Percentiles rank a stretch among this genome's conserved stretches.
These are phyloP conservation scores for Lordiphosa clarofinis DNA, from an alignment of 1,140 invertebrate genomes.

Conservation along the genomic window DNA sequence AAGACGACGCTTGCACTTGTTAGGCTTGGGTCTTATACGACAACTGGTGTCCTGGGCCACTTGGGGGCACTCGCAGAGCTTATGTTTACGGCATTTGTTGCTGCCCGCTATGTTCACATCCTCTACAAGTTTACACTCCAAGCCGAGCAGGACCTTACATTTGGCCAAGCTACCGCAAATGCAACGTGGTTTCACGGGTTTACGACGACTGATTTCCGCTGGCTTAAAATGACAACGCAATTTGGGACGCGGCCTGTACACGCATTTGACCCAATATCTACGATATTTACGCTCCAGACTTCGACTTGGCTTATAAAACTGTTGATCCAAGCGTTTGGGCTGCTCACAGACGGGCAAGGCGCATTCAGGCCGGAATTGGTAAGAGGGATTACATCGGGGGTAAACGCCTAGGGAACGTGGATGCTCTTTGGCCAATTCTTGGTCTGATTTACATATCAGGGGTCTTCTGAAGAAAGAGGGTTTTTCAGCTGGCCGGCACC, in stretches of 20 bases:
- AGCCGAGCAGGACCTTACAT: neutral
- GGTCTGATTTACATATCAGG: conserved; percentile 23
- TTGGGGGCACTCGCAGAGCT: conserved; percentile 17
- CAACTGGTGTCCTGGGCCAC: neutral
- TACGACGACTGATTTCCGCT: neutral
- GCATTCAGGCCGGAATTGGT: no score
- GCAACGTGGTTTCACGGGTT: neutral
- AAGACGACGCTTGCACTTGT: conserved; percentile 5
- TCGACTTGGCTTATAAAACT: conserved; percentile 17
- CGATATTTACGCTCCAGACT: conserved; percentile 26
- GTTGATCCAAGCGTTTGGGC: conserved; percentile 12
- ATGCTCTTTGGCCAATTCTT: conserved; percentile 15
- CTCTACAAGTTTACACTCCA: neutral
- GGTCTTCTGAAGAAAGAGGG: neutral
- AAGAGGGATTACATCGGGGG: conserved; percentile 5
- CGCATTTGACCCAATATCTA: conserved; percentile 34
- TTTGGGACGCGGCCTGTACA: conserved; percentile 6
- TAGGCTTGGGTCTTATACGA: neutral
- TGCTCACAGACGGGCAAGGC: no score
- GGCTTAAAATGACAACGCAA: conserved; percentile 2
- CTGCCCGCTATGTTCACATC: neutral
- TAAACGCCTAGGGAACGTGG: conserved; percentile 21
- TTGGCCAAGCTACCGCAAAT: neutral
- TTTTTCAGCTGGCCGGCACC: neutral
- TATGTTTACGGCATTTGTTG: conserved; percentile 6